Conservation (phyloP, 1,140 invertebrate genomes). For the Idris sp. region DNA sequence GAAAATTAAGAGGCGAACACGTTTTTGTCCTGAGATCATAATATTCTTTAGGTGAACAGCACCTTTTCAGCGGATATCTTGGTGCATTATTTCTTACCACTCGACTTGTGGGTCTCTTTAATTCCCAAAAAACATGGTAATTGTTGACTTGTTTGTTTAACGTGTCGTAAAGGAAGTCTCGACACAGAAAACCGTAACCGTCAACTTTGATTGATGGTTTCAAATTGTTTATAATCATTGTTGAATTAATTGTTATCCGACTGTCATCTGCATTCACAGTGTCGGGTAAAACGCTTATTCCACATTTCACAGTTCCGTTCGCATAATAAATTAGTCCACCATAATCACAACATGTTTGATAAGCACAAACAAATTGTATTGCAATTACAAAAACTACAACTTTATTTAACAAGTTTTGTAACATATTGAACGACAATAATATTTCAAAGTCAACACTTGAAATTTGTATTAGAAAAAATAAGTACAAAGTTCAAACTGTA, state of each 20-base stretch:
- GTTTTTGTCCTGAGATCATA: neutral
- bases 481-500: no score
- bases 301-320: slow-evolving; percentile 6
- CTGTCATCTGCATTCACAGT: neutral
- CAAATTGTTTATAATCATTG: neutral
- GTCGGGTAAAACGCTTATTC: neutral
- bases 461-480: no score
- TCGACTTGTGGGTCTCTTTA: no score
- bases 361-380: neutral
- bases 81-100: neutral
- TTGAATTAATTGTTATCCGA: neutral
- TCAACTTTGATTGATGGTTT: neutral
- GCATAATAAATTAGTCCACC: slow-evolving; percentile 4
- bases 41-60: slow-evolving; percentile 3
- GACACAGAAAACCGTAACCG: neutral
- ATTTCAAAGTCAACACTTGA: no score
- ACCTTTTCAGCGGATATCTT: slow-evolving; percentile 4
- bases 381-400: no score
- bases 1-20: no score
- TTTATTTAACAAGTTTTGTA: no score
- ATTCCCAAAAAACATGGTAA: neutral
- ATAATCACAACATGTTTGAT: slow-evolving; percentile 2
- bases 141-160: slow-evolving; percentile 4
- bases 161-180: slow-evolving; percentile 5
- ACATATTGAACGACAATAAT: no score